Percentiles rank a stretch among this genome's conserved stretches.
phyloP scores from a whole-genome alignment of 1,140 invertebrate genomes.

The Aphidius gifuensis region DNA sequence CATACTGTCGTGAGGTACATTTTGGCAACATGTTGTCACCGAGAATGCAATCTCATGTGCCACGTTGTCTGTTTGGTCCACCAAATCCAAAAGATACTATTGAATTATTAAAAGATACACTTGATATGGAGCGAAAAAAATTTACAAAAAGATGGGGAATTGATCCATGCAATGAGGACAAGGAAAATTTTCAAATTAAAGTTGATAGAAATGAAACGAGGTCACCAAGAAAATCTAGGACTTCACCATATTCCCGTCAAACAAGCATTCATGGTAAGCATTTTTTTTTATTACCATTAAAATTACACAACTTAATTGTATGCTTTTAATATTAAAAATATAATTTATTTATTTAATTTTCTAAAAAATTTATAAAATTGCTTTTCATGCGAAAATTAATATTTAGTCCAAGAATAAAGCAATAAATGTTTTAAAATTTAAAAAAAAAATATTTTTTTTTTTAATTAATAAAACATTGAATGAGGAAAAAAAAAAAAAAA shows the following conservation, averaged over 20 bases:
- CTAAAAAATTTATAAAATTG: not conserved
- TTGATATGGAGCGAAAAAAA: constrained; percentile 43
- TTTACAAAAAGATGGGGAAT: constrained; percentile 48
- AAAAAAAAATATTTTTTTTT: constrained; percentile 2
- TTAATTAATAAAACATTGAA: not conserved
- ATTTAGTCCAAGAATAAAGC: too few species aligned
- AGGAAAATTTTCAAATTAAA: constrained; percentile 42
- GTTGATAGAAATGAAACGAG: constrained; percentile 29
- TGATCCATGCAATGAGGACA: constrained; percentile 45
- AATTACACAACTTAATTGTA: not conserved
- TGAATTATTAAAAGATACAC: constrained; percentile 45
- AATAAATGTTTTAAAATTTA: not conserved
- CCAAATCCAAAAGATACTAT: constrained; percentile 45
- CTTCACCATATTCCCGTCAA: constrained; percentile 43
- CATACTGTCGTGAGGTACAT: constrained; percentile 46
- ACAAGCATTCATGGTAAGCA: constrained; percentile 50
- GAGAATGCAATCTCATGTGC: constrained; percentile 42
- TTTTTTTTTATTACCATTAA: not conserved
- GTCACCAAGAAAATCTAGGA: constrained; percentile 39
- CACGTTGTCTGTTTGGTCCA: constrained; percentile 47
- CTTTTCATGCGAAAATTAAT: not conserved
- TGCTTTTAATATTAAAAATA: not conserved
- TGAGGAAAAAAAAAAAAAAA: not conserved
- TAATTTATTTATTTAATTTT: too few species aligned
- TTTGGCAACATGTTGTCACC: constrained; percentile 38